Base-by-base conservation (phyloP, 2,797 vertebrate species). In the Pantherophis vulpinus region DNA sequence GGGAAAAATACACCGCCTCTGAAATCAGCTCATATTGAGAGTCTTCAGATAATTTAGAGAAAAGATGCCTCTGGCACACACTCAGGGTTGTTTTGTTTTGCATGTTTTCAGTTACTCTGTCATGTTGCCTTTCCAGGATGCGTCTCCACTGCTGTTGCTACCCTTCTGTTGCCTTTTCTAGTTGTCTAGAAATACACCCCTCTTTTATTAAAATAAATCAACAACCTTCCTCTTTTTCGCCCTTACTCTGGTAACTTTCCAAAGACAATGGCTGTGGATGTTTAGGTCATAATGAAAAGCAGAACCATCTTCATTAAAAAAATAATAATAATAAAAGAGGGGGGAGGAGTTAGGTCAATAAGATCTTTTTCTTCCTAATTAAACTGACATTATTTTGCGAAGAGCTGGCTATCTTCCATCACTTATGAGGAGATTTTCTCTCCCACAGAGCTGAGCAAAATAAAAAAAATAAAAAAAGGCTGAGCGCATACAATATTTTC, bases 41-140 rank as follows among this genome's bases (percentile, higher is more conserved):
- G 25, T 89, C 90, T 89, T 86, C 51, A 91, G 11, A 83, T 94
- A 92, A 5, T 89, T 37, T 70, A 74, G 63, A 91, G 87, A 60
- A 95, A 54, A 89, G 93, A 29, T 37, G 18, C 10, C 83, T 37
- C 86, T 94, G 66, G 90, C 92, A 94, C 5, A 4, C 32, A 12
- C 9, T 56, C 61, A 61, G 90, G 25, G 32, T 59, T 93, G 83
- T 86, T 93, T 91, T 95, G 47, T 63, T 92, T 94, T 63, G n/a
- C 32, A 18, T 47, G 0, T 83, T 93, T 94, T 87, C 60, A 29
- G 87, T 93, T 89, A 51, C 86, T 86, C 92, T 89, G 90, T 90
- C 87, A 79, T 90, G 88, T 0, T 0, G 0, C 58, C 5, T 10
- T 2, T 11, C 70, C 55, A 70, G 89, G 18, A 93, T 86, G 51